phyloP scores from a whole-genome alignment of 2,113 vertebrate genomes.

The Passer domesticus region DNA sequence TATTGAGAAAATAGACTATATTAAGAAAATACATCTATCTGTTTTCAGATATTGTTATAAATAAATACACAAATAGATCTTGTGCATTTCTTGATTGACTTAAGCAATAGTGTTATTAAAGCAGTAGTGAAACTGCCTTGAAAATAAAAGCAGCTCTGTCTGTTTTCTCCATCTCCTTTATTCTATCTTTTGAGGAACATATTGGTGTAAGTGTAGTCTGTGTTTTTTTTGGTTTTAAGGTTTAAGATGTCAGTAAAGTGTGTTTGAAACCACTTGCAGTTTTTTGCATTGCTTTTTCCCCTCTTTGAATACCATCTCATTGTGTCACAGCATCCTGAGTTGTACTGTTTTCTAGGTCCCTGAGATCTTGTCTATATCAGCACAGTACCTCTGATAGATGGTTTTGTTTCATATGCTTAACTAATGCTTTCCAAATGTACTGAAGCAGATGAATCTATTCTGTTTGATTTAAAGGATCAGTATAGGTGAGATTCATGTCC shows the following conservation, averaged over 20 bases:
- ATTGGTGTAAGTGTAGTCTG: background rate
- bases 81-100: background rate
- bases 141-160: background rate
- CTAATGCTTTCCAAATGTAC: background rate
- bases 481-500: background rate
- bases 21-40: background rate
- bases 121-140: background rate
- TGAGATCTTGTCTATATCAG: background rate
- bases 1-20: background rate
- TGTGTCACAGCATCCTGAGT: background rate
- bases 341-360: background rate
- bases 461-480: background rate
- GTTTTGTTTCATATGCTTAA: background rate
- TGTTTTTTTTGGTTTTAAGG: slow-evolving; percentile 29
- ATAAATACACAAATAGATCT: background rate
- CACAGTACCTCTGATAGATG: background rate
- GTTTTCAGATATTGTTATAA: background rate
- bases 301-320: background rate
- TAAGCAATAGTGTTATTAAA: background rate
- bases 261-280: background rate
- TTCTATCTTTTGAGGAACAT: slow-evolving; percentile 7
- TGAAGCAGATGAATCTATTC: background rate
- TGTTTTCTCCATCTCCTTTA: background rate
- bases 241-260: background rate
- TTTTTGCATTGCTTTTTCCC: background rate